These are phyloP conservation scores for Amblyraja radiata DNA, from an alignment of 2,797 vertebrate species.

Conservation along the genomic window DNA sequence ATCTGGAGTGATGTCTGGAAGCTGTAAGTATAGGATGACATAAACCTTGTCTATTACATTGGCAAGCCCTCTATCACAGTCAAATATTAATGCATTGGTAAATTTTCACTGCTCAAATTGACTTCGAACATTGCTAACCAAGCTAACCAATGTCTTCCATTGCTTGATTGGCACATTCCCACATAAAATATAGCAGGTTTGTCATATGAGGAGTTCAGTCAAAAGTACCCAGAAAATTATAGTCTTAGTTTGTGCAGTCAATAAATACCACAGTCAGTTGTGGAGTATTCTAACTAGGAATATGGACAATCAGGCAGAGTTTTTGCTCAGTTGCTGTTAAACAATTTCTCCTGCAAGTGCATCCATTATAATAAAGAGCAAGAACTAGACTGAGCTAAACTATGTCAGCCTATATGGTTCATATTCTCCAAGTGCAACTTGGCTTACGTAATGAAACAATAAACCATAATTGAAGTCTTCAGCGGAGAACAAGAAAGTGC, in stretches of 20 bases:
- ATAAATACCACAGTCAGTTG: too few species aligned
- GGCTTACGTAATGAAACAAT: background rate
- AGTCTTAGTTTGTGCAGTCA: background rate
- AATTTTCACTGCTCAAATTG: background rate
- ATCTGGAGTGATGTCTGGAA: slow-evolving; percentile 94
- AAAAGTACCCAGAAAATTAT: background rate
- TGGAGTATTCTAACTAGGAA: too few species aligned
- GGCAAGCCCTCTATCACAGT: slow-evolving; percentile 39
- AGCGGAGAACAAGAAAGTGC: background rate
- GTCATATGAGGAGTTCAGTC: background rate
- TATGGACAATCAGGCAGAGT: too few species aligned
- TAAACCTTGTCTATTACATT: slow-evolving; percentile 61
- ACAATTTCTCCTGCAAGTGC: background rate
- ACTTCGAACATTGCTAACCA: background rate
- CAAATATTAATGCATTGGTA: background rate
- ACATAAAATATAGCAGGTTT: background rate
- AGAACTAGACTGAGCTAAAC: background rate
- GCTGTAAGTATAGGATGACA: slow-evolving; percentile 89
- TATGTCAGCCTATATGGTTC: background rate
- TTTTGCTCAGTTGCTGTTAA: too few species aligned
- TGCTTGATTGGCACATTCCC: background rate
- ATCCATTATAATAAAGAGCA: background rate
- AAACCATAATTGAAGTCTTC: background rate
- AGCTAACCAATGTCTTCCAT: background rate
- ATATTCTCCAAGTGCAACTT: background rate